phyloP scores from a whole-genome alignment of 2,888 invertebrate genomes.

The Hypsopygia costalis region DNA sequence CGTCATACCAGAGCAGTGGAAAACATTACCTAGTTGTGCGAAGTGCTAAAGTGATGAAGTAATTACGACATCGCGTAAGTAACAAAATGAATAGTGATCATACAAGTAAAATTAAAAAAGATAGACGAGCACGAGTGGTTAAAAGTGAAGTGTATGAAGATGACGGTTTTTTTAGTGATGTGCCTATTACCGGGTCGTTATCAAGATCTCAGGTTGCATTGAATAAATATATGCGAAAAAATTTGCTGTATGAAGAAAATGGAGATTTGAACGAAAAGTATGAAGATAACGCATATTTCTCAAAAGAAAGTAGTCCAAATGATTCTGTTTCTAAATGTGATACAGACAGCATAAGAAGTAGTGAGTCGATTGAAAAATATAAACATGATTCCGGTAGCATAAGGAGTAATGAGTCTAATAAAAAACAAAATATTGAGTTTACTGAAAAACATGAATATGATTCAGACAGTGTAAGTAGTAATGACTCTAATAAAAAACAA shows the following conservation, averaged over 20 bases:
- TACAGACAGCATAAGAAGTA: slow-evolving; percentile 54
- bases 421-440: slow-evolving; percentile 25
- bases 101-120: slow-evolving; percentile 23
- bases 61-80: slow-evolving; percentile 17
- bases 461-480: background rate
- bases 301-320: slow-evolving; percentile 67
- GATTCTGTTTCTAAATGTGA: slow-evolving; percentile 58
- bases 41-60: slow-evolving; percentile 36
- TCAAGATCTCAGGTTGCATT: slow-evolving; percentile 65
- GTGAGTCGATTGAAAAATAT: slow-evolving; percentile 31
- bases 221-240: slow-evolving; percentile 66
- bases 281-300: slow-evolving; percentile 60
- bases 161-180: slow-evolving; percentile 62
- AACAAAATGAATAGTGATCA: slow-evolving; percentile 34
- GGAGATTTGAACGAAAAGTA: slow-evolving; percentile 23
- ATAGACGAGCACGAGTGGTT: slow-evolving; percentile 16
- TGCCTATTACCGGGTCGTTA: slow-evolving; percentile 54
- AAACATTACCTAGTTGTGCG: slow-evolving; percentile 30
- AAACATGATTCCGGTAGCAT: background rate
- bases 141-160: slow-evolving; percentile 44
- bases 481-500: background rate
- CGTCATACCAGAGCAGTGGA: slow-evolving; percentile 39
- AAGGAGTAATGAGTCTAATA: background rate
- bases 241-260: slow-evolving; percentile 61
- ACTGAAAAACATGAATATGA: slow-evolving; percentile 15